phyloP scores from a whole-genome alignment of 2,888 invertebrate genomes.

The Anagyrus pseudococci region DNA sequence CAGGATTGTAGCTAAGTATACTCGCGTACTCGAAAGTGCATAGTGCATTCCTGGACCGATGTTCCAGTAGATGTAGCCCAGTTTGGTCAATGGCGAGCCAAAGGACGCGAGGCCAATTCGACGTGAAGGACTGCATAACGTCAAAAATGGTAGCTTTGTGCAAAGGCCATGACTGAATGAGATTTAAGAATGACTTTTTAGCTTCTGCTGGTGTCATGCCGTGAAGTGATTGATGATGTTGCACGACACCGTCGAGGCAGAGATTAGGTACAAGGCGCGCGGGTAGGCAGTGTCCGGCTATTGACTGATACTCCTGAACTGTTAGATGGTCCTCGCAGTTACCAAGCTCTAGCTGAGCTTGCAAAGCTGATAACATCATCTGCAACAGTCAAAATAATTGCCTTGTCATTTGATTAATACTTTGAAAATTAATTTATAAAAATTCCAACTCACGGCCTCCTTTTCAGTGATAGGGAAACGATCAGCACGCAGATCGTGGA shows the following conservation, averaged over 20 bases:
- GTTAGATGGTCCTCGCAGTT: constrained; percentile 76
- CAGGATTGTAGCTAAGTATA: constrained; percentile 90
- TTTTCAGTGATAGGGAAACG: constrained; percentile 91
- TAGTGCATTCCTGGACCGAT: constrained; percentile 84
- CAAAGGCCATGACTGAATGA: constrained; percentile 92
- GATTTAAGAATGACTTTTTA: constrained; percentile 89
- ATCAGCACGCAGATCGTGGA: constrained; percentile 89
- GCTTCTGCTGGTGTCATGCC: constrained; percentile 88
- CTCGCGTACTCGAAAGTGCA: constrained; percentile 91
- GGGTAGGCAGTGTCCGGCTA: constrained; percentile 83
- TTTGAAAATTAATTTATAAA: too few relatives aligned
- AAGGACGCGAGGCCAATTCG: constrained; percentile 91
- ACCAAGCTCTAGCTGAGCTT: constrained; percentile 90
- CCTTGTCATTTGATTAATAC: too few relatives aligned
- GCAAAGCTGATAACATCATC: constrained; percentile 93
- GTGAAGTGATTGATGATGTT: constrained; percentile 88
- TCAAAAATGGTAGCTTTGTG: constrained; percentile 93
- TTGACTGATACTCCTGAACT: constrained; percentile 68
- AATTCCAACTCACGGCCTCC: constrained; percentile 79
- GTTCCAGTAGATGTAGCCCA: constrained; percentile 89
- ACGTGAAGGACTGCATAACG: constrained; percentile 96
- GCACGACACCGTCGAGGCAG: constrained; percentile 83
- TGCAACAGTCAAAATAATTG: too few relatives aligned
- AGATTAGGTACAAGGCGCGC: constrained; percentile 79
- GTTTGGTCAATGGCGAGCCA: constrained; percentile 94